Base-by-base conservation (phyloP, 2,797 vertebrate species). In the Hybognathus amarus region DNA sequence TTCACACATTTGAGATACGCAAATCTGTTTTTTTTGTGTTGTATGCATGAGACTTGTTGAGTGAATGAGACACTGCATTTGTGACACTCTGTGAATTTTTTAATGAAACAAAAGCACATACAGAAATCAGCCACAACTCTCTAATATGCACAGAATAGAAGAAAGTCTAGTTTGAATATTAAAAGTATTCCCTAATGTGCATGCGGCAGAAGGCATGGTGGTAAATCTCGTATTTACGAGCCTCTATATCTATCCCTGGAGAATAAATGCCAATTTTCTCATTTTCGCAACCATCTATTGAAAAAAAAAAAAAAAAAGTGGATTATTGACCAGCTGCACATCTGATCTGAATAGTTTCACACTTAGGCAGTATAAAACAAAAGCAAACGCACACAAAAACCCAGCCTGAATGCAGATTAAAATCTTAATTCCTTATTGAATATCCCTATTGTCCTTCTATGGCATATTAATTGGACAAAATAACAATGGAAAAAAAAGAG, bases 161-260 rank as follows among this genome's bases (percentile, higher is more conserved):
- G 1, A 75, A 15, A 52, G 24, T n/a, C 52, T 71, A 50, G 76
- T 47, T 71, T 52, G 56, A 63, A 54, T 61, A 74, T 83, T 59
- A 30, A 42, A 66, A 68, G 12, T 33, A 80, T 33, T 69, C 70
- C 38, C 36, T 18, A 33, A 47, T 50, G 71, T 63, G 40, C 54
- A 79, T 20, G 74, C 30, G 59, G 50, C 85, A 85, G 85, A 81
- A 83, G 85, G 76, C 67, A 68, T 27, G 59, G 80, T 78, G 79
- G 80, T 83, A 86, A 88, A 88, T 59, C 75, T 85, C 47, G 85
- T 80, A 88, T 88, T 85, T 86, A 86, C 74, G 82, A 71, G 73
- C 52, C 54, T 74, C 24, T 38, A 70, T 69, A 83, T 86, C 42
- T 68, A 59, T 83, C 87, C 87, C 87, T 24, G 12, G 87, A 86